phyloP scores from a whole-genome alignment of 35 echinoderm and acorn worm genomes.

The Eucidaris tribuloides region DNA sequence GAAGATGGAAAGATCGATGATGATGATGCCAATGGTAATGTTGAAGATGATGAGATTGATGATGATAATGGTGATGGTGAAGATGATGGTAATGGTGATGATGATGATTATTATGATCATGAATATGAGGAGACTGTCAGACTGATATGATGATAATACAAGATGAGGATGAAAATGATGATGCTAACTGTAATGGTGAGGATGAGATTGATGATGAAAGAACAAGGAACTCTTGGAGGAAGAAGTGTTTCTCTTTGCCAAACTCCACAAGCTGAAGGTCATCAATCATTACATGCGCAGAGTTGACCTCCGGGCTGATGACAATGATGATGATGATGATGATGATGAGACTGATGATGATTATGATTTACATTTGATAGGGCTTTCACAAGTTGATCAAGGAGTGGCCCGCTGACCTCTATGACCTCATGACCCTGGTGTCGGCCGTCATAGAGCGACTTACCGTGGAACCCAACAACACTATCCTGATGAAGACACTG shows the following conservation, averaged over 20 bases:
- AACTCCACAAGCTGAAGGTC: constrained; percentile 66
- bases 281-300: constrained; percentile 72
- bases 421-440: constrained; percentile 92
- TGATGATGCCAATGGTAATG: background rate
- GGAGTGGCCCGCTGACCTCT: constrained; percentile 84
- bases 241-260: constrained; percentile 70
- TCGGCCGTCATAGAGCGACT: constrained; percentile 78
- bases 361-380: constrained; percentile 15
- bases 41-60: background rate
- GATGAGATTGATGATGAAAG: background rate
- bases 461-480: constrained; percentile 31
- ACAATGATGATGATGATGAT: constrained; percentile 73
- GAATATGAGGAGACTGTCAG: too few species aligned
- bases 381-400: constrained; percentile 92
- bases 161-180: background rate
- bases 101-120: too few species aligned
- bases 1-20: background rate
- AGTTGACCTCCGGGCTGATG: constrained; percentile 46
- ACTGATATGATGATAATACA: background rate
- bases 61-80: background rate
- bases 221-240: constrained; percentile 63
- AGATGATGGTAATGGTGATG: background rate
- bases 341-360: background rate
- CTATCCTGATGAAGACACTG: constrained; percentile 69
- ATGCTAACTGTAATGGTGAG: background rate